Evolutionary conservation across 2,888 invertebrate species (phyloP).

Genomic region (Tromatobia lineatoria): DNA sequence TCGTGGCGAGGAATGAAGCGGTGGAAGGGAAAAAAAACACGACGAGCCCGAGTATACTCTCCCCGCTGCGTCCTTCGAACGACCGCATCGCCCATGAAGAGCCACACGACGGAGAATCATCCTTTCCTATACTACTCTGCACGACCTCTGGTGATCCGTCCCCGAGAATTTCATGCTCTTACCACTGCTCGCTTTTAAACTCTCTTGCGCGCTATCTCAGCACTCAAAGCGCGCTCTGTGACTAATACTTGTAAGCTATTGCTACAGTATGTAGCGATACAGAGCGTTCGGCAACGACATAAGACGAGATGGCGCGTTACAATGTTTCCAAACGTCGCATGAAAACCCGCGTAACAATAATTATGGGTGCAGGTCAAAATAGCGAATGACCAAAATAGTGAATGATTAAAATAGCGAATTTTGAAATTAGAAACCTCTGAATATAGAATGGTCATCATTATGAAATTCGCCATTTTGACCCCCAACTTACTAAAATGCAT

Average conservation of each 20-base stretch:
- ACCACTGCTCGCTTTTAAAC: constrained; percentile 19
- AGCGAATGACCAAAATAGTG: no score
- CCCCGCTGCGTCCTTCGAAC: neutral
- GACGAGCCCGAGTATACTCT: constrained; percentile 35
- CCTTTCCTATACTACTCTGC: constrained; percentile 8
- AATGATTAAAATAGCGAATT: no score
- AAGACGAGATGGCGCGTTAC: constrained; percentile 48
- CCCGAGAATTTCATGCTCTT: constrained; percentile 48
- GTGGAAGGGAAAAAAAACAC: constrained; percentile 35
- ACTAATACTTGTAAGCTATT: constrained; percentile 1
- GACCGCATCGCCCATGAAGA: constrained; percentile 40
- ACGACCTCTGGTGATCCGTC: neutral
- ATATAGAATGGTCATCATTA: no score
- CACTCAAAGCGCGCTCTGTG: neutral
- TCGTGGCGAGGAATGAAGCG: constrained; percentile 48
- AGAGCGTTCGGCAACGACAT: neutral
- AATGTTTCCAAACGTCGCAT: no score
- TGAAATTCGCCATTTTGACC: no score
- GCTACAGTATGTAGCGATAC: neutral
- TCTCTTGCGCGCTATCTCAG: constrained; percentile 43
- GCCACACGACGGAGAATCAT: constrained; percentile 48
- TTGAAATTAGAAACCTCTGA: no score
- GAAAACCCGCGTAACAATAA: no score
- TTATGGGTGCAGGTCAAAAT: no score
- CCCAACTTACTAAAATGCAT: no score